phyloP scores from a whole-genome alignment of 2,888 invertebrate species.

The Neoscelio sp. region DNA sequence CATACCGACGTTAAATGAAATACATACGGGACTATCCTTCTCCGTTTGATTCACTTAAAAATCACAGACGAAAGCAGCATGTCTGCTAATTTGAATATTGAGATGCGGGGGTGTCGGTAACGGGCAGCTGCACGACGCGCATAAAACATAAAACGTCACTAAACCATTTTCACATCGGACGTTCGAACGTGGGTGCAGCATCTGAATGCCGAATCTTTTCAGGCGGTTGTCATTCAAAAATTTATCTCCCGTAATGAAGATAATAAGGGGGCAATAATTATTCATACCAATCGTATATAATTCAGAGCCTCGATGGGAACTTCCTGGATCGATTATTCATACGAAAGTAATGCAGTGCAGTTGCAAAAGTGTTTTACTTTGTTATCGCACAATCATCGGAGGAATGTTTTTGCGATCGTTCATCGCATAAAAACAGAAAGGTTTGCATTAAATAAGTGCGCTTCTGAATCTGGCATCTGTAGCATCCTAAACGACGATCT shows the following conservation, averaged over 20 bases:
- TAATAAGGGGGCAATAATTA: slow-evolving; percentile 1
- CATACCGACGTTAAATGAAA: slow-evolving; percentile 2
- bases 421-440: slow-evolving; percentile 53
- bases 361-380: slow-evolving; percentile 41
- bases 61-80: slow-evolving; percentile 33
- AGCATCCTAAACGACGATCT: slow-evolving; percentile 63
- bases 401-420: slow-evolving; percentile 40
- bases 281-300: slow-evolving; percentile 19
- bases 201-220: slow-evolving; percentile 13
- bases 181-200: slow-evolving; percentile 58
- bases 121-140: slow-evolving; percentile 80
- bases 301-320: slow-evolving; percentile 16
- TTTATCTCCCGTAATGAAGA: slow-evolving; percentile 1
- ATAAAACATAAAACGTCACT: slow-evolving; percentile 81
- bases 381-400: slow-evolving; percentile 47
- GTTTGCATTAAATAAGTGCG: slow-evolving; percentile 54
- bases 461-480: slow-evolving; percentile 57
- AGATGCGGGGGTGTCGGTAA: slow-evolving; percentile 81
- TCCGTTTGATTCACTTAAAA: neutral
- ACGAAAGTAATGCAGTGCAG: neutral
- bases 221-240: no score
- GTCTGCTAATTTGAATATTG: slow-evolving; percentile 82
- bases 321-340: slow-evolving; percentile 53
- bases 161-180: slow-evolving; percentile 71
- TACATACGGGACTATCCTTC: neutral